These are phyloP conservation scores for Chaetorhynchus papuensis DNA, from an alignment of 2,113 vertebrate species.

Conservation along the genomic window DNA sequence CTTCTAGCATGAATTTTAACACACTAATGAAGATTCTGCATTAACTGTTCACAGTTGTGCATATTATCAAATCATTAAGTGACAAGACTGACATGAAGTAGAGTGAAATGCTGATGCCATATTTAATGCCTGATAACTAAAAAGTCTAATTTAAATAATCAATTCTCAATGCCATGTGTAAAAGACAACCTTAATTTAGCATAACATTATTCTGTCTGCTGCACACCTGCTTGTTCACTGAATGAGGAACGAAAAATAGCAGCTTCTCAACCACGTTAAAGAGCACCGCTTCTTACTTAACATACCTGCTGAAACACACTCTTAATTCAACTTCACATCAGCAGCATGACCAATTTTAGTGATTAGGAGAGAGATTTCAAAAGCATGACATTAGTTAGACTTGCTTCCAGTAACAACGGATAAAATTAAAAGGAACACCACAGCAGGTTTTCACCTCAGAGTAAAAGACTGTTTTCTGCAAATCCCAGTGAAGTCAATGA, in stretches of 20 bases:
- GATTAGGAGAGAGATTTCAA: constrained; percentile 2
- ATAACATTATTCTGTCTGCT: constrained; percentile 70
- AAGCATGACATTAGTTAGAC: not conserved
- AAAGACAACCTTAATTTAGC: constrained; percentile 72
- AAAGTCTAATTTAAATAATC: constrained; percentile 72
- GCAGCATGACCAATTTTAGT: not conserved
- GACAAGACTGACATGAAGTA: constrained; percentile 40
- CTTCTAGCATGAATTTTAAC: constrained; percentile 39
- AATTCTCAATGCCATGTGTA: constrained; percentile 68
- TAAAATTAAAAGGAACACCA: not conserved
- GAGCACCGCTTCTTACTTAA: constrained; percentile 10
- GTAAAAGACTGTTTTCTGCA: not conserved
- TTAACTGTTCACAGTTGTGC: constrained; percentile 23
- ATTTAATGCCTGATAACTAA: constrained; percentile 65
- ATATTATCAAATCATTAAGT: constrained; percentile 52
- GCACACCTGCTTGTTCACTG: constrained; percentile 70
- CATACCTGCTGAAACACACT: constrained; percentile 43
- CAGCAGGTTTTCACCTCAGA: not conserved
- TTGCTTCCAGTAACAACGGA: not conserved
- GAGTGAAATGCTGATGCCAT: constrained; percentile 54
- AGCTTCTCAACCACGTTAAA: constrained; percentile 55
- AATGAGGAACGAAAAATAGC: constrained; percentile 62
- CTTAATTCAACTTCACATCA: constrained; percentile 18
- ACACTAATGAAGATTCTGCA: not conserved
- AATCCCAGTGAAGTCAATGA: not conserved